These are phyloP conservation scores for Eubasilissa regina DNA, from an alignment of 1,140 invertebrate species.

Conservation along the genomic window DNA sequence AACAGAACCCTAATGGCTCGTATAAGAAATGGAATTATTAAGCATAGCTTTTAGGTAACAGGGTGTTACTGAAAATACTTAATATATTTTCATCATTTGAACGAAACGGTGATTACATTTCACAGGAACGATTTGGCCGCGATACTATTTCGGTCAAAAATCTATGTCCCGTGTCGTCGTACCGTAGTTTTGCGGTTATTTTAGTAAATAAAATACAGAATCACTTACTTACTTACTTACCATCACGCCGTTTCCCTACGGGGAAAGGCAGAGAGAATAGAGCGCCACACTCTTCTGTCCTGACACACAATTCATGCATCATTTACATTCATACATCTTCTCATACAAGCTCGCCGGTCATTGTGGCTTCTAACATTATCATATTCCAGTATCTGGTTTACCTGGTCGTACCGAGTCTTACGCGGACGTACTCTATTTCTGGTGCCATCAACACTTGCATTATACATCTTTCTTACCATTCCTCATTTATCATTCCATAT, in stretches of 20 bases:
- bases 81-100: background rate
- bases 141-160: background rate
- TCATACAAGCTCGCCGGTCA: no score
- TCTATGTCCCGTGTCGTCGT: no score
- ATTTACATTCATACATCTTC: no score
- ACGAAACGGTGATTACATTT: background rate
- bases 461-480: no score
- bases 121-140: background rate
- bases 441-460: no score
- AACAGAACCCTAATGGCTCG: constrained; percentile 11
- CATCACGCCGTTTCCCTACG: background rate
- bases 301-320: background rate
- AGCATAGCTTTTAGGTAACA: background rate
- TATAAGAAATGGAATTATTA: constrained; percentile 22
- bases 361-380: no score
- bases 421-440: no score
- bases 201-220: background rate
- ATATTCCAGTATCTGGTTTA: no score
- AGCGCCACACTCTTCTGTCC: background rate
- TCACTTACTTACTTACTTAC: background rate
- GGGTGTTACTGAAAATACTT: no score
- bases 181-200: background rate
- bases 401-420: no score
- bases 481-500: no score
- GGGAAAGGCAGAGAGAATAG: background rate